Base-by-base conservation (phyloP, 2,888 invertebrate species). In the Hydraecia micacea region DNA sequence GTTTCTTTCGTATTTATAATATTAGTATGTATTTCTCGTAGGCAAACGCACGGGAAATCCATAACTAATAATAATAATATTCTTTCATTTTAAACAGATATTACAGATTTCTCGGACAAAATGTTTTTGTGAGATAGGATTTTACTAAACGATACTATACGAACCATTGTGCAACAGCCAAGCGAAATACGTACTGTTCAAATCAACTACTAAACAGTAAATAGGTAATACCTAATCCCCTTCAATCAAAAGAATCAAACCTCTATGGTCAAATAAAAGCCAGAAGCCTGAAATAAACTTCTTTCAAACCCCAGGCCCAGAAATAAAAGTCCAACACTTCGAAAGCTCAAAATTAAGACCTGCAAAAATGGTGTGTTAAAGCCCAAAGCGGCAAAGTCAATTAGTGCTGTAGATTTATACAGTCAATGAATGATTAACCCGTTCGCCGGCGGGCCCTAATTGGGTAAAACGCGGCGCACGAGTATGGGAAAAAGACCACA, bases 341-440 rank as follows among this genome's bases (percentile, higher is more conserved):
- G 32, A 80, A 83, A 71, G 74, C 65, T 85, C 78, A 83, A 87
- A 36, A 88, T 88, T 81, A 83, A 86, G 78, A 78, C 76, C 80
- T 60, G 75, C 77, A 88, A 84, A 88, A 88, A 86, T 86, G 66
- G 77, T 68, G 81, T 79, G 80, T 84, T 87, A 89, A 91, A 89
- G 89, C 90, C 90, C 88, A 84, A 87, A 90, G 86, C 75, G 75
- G 73, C 62, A 86, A 86, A 89, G 84, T 89, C 87, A 91, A 90
- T 90, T 91, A 90, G 85, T 83, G 81, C 73, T 58, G 81, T 73
- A 81, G 83, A 88, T 90, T 90, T 90, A 89, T 86, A 89, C 81
- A 89, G 91, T 90, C 91, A 89, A 92, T 93, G 91, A 90, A 91
- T 92, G 91, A 91, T 93, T 91, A 92, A 90, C 89, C 89, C 86